Evolutionary conservation across 2,888 invertebrate species (phyloP).

Genomic region (Limnephilus marmoratus): DNA sequence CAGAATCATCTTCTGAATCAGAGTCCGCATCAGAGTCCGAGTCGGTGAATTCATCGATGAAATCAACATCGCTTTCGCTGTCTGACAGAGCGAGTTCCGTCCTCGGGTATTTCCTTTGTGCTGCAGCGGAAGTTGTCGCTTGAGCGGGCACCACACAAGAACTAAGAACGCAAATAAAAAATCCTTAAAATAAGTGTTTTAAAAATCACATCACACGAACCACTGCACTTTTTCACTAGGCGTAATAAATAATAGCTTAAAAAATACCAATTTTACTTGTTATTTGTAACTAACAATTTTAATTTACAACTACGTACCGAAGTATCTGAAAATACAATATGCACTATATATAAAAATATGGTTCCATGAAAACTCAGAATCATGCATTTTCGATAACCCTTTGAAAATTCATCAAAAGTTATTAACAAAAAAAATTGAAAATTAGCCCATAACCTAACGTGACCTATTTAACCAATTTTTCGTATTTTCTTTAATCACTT

Average conservation of each 20-base stretch:
- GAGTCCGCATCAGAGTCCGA: not conserved
- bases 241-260: not conserved
- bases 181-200: constrained; percentile 7
- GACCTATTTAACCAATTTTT: too few species aligned
- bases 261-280: not conserved
- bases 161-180: constrained; percentile 41
- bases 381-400: too few species aligned
- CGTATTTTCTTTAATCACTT: too few species aligned
- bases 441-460: too few species aligned
- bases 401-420: too few species aligned
- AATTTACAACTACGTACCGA: too few species aligned
- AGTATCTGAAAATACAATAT: too few species aligned
- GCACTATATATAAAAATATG: too few species aligned
- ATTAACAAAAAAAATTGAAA: too few species aligned
- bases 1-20: constrained; percentile 5
- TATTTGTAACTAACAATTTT: too few species aligned
- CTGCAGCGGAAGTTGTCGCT: not conserved
- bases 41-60: constrained; percentile 8
- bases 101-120: not conserved
- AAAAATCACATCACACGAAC: not conserved
- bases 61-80: not conserved
- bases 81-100: not conserved
- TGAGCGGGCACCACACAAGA: constrained; percentile 4
- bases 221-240: not conserved
- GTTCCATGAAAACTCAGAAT: too few species aligned